Evolutionary conservation across 2,797 vertebrate genomes (phyloP).

Genomic region (Amphiprion clarkii): DNA sequence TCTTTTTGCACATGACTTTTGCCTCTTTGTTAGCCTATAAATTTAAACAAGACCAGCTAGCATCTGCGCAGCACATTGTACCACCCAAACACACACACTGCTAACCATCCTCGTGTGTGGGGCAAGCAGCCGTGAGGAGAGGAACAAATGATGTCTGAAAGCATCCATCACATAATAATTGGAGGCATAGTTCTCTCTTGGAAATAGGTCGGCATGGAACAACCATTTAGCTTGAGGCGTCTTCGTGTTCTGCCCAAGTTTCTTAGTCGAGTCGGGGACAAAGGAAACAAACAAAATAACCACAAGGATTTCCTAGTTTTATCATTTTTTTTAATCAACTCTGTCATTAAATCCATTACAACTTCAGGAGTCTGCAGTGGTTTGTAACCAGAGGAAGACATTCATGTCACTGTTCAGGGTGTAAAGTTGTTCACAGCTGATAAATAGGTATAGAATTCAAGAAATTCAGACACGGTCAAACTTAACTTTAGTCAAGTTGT

Average conservation of each 20-base stretch:
- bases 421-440: too few species aligned
- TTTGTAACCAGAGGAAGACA: too few species aligned
- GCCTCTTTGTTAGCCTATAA: slow-evolving; percentile 10
- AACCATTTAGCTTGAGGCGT: slow-evolving; percentile 40
- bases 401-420: too few species aligned
- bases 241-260: slow-evolving; percentile 45
- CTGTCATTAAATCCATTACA: too few species aligned
- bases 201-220: slow-evolving; percentile 68
- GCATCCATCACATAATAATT: slow-evolving; percentile 67
- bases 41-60: slow-evolving; percentile 37
- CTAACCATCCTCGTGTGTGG: slow-evolving; percentile 30
- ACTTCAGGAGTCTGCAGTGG: too few species aligned
- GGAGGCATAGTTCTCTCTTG: slow-evolving; percentile 42
- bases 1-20: slow-evolving; percentile 8
- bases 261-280: slow-evolving; percentile 19
- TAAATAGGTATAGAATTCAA: too few species aligned
- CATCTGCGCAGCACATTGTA: slow-evolving; percentile 15
- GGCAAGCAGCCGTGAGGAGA: slow-evolving; percentile 18
- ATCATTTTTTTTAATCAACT: too few species aligned
- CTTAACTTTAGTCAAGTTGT: too few species aligned
- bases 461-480: too few species aligned
- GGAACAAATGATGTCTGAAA: slow-evolving; percentile 61
- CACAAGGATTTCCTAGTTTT: background rate
- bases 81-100: slow-evolving; percentile 5
- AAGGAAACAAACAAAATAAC: slow-evolving; percentile 1